Evolutionary conservation across 1,140 invertebrate genomes (phyloP), one percentile per base, ranked within the genome.

Genomic region (Epicauta chinensis): DNA sequence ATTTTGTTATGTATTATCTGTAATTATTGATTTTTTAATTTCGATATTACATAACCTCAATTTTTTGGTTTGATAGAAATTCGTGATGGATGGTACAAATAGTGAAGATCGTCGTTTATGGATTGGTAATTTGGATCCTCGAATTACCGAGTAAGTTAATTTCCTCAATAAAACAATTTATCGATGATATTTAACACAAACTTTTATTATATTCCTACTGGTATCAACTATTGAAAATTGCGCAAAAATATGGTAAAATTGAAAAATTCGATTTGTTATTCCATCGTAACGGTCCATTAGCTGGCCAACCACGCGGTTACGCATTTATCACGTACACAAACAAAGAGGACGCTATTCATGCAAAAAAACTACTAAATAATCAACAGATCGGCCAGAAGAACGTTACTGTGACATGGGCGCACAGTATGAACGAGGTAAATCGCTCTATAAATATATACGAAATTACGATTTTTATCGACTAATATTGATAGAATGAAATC

Each of bases 251-350:
- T 83, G 92, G 92, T 68, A 75, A 79, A 60, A 86, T 95, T 64
- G 86, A 91, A 76, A 93, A 93, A 80, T 94, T 95, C 77, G 91
- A 96, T 73, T 84, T 94, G 71, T 80, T 96, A 44, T 94, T 93
- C 70, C 90, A 95, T 70, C 90, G 90, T 58, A 82, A 81, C 53
- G 93, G 93, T 46, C 88, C 90, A 41, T 81, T 89, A 63, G 82
- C 83, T 63, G 92, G 91, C 36, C 88, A 91, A 68, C 88, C 92
- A 0, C 74, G 91, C 57, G 92, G 93, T n/a, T 96, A 94, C 70
- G 91, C 91, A 29, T 96, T 96, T 73, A 87, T 93, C 16, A 94
- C 90, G 0, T 96, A 87, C 65, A 78, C 82, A 61, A 75, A 73
- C 64, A 72, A 77, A 40, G 76, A 81, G 57, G 81, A 84, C 63